Evolutionary conservation across 2,888 invertebrate genomes (phyloP), one percentile per base, ranked within the genome.

Genomic region (Aethes cnicana): DNA sequence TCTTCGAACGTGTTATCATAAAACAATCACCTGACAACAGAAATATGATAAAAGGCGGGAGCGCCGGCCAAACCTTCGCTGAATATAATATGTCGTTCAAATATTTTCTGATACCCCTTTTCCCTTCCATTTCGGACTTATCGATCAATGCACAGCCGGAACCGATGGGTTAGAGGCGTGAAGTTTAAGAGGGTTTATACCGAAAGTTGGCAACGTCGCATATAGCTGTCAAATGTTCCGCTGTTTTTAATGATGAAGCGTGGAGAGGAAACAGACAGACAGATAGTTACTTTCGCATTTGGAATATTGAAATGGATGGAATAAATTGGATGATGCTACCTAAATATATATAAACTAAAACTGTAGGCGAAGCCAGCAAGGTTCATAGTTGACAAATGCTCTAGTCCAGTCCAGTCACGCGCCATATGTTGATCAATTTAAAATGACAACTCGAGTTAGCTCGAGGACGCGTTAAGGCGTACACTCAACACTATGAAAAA

Each of bases 391-490:
- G 46, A 25, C 39, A 41, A 35, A 25, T 9, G 16, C 12, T 28
- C 16, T 11, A 17, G 23, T 11, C 28, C 14, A 16, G 16, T 14
- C 11, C 47, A 21, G 39, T 17, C 30, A 3, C 4, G 4, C 1
- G 32, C 17, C 47, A 23, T 41, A 48, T 48, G 32, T 48, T 48
- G 33, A 41, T 41, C 47, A 48, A 48, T 48, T 47, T 48, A 48
- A 48, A 48, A 48, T 32, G 47, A 41, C 47, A 48, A 47, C 30
- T 20, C 2, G 30, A 11, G 20, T 23, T 21, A 30, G 30, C 7
- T 18, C 16, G 17, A 9, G n/a, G 11, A 28, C 21, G 9, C 39
- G 18, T 32, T 41, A 41, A 32, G 39, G 23, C 14, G 23, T 4
- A 3, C 8, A 8, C 32, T 32, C 7, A 8, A 30, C n/a, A n/a